These are phyloP conservation scores for Penelope pileata DNA, from an alignment of 2,113 vertebrate genomes.

Conservation along the genomic window DNA sequence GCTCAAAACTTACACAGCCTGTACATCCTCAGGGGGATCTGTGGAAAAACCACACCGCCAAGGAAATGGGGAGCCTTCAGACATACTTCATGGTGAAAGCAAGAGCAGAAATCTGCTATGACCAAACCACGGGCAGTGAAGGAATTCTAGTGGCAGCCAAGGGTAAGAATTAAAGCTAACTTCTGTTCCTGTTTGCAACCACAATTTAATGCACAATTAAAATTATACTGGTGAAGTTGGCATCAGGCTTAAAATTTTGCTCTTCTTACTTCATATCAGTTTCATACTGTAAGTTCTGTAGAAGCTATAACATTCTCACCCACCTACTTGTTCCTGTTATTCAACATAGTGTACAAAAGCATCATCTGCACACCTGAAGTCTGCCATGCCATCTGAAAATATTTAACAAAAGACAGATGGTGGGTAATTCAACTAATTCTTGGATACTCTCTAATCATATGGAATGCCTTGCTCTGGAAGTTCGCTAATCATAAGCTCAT, in stretches of 20 bases:
- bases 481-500: background rate
- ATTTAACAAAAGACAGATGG: background rate
- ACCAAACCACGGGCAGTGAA: background rate
- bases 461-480: background rate
- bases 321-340: background rate
- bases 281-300: background rate
- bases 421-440: background rate
- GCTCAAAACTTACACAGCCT: background rate
- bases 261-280: background rate
- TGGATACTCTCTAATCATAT: background rate
- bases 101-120: background rate
- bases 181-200: background rate
- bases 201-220: background rate
- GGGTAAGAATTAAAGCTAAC: background rate
- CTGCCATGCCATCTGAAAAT: background rate
- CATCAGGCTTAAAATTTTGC: background rate
- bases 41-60: background rate
- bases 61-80: background rate
- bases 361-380: background rate
- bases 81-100: background rate
- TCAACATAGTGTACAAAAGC: background rate
- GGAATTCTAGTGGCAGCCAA: background rate
- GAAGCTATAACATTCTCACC: background rate
- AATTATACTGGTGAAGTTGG: background rate
- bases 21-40: background rate